These are phyloP conservation scores for Zalophus californianus DNA, from an alignment of 2,797 vertebrate genomes.

Conservation along the genomic window DNA sequence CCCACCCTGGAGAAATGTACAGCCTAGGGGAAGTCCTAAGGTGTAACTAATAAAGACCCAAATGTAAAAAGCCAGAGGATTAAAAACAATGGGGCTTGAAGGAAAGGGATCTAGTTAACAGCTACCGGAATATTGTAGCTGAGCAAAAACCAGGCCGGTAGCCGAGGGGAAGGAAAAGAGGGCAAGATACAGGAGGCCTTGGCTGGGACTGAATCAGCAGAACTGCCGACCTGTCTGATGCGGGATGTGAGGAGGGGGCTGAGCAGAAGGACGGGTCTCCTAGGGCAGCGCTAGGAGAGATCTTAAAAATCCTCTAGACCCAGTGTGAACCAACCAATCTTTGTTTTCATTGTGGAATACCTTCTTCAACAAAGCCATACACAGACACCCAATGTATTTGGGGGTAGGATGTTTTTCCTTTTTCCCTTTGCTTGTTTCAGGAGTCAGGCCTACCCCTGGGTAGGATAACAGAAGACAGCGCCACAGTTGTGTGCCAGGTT, in stretches of 20 bases:
- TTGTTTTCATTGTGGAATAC: background rate
- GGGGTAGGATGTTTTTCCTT: background rate
- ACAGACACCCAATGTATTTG: background rate
- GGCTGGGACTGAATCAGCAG: background rate
- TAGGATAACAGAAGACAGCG: background rate
- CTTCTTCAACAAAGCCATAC: background rate
- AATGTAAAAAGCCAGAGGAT: background rate
- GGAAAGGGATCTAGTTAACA: background rate
- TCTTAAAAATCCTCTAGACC: background rate
- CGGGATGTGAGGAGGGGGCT: background rate
- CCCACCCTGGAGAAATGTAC: background rate
- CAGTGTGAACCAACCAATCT: background rate
- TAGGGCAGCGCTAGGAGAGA: background rate
- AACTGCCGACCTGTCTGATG: background rate
- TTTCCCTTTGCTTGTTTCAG: background rate
- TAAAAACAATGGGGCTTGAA: background rate
- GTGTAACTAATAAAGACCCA: background rate
- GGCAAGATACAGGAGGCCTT: background rate
- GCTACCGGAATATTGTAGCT: background rate
- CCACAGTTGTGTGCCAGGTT: background rate
- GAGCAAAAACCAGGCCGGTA: constrained; percentile 47
- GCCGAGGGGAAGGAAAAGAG: constrained; percentile 19
- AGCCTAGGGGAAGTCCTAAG: background rate
- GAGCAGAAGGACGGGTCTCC: background rate
- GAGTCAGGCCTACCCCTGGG: background rate